Evolutionary conservation across 30 jellyfish, hydroid and myxozoan species (phyloP), one percentile per base, ranked within the genome.

Genomic region (Rhopilema esculentum): DNA sequence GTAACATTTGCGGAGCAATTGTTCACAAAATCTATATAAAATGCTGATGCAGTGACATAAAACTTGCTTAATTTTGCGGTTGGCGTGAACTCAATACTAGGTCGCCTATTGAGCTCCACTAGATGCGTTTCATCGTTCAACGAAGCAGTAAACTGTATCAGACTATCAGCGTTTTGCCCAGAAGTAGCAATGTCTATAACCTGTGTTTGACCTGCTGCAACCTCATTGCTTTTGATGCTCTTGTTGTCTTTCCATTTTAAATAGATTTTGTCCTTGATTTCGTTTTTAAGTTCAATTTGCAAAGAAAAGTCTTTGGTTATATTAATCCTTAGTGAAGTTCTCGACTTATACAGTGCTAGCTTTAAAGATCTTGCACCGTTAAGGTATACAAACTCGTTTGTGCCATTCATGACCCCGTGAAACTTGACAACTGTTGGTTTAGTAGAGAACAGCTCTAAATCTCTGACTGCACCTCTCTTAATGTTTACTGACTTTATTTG

Each of bases 381-480:
- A 33, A 84, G 65, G 29, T 17, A 7, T 6, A 62, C 82, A 0
- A 6, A 6, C 29, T 16, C 87, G 61, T 72, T 62, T 1, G 87
- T 52, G 22, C 93, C 93, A 27, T 84, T 63, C 16, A 72, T 49
- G 26, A 70, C 74, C 19, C 87, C 93, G 17, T 61, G 16, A 31
- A 84, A 72, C n/a, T 32, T 24, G 18, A 84, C 82, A 12, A 81
- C 72, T 4, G 31, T 21, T 0, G 77, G 33, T 8, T 85, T 75
- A 16, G 21, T 26, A 12, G 32, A 31, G 8, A 61, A 86, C 62
- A 84, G 21, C 16, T 27, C 33, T 1, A 23, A 16, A 22, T 20
- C 74, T 7, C 19, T 31, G 21, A 18, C 26, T 20, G 72, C 61
- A 25, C 93, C 93, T 32, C 48, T 72, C 26, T 21, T 48, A 20